phyloP scores from a whole-genome alignment of 2,888 invertebrate species.

The Conistra vaccinii region DNA sequence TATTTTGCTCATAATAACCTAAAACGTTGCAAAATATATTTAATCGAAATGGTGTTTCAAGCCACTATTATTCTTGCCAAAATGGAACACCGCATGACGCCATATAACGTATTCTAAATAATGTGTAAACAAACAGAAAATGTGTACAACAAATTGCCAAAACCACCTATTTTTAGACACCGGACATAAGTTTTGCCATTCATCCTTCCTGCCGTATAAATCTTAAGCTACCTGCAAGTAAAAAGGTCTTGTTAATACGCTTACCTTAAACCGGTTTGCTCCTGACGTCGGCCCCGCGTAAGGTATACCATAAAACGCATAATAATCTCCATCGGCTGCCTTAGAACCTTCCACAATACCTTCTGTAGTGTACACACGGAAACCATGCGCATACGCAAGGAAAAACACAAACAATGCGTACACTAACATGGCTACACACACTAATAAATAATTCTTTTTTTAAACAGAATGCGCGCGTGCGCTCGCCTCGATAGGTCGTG shows the following conservation, averaged over 20 bases:
- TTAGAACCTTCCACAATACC: conserved; percentile 76
- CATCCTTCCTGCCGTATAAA: no score
- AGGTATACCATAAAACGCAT: conserved; percentile 81
- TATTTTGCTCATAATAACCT: background rate
- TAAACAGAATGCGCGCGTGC: conserved; percentile 26
- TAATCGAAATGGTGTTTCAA: background rate
- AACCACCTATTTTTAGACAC: background rate
- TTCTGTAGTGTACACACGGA: conserved; percentile 80
- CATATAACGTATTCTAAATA: conserved; percentile 2
- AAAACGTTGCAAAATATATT: background rate
- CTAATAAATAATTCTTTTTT: background rate
- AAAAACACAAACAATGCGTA: conserved; percentile 59
- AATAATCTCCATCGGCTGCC: conserved; percentile 75
- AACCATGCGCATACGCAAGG: conserved; percentile 66
- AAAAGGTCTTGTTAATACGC: conserved; percentile 19
- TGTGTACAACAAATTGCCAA: background rate
- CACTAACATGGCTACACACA: conserved; percentile 63
- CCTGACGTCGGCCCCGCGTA: conserved; percentile 79
- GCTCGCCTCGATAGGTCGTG: conserved; percentile 1
- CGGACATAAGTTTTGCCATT: background rate
- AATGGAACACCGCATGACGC: background rate
- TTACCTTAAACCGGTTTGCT: conserved; percentile 80
- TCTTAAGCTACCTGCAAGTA: background rate
- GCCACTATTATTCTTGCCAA: background rate
- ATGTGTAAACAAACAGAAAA: conserved; percentile 26